Percentiles rank a stretch among this genome's conserved stretches.
Conservation (phyloP, 92 coral and sea anemone species). For the Phenganax marumi region DNA sequence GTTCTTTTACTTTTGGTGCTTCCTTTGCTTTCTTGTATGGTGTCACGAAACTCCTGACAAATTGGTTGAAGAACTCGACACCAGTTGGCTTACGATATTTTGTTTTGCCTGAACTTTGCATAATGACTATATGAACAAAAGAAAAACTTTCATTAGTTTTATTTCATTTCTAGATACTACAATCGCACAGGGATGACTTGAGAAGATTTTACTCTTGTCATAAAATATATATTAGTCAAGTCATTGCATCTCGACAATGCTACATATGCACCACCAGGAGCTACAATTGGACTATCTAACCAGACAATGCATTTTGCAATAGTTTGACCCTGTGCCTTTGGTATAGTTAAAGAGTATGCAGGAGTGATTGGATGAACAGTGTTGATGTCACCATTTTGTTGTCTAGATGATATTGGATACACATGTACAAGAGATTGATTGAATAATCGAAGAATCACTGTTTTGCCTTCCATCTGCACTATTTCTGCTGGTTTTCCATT, state of each 20-base stretch:
- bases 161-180: not conserved
- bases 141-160: too few species aligned
- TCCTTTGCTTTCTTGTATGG: conserved; percentile 1
- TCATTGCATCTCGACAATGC: not conserved
- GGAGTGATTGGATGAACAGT: not conserved
- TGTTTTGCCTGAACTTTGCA: too few species aligned
- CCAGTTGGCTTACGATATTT: too few species aligned
- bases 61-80: not conserved
- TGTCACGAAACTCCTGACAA: not conserved
- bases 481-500: too few species aligned
- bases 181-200: too few species aligned
- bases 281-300: not conserved
- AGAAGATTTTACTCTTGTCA: too few species aligned
- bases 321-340: conserved; percentile 8
- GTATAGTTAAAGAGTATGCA: not conserved
- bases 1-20: not conserved
- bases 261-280: conserved; percentile 18
- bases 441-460: too few species aligned
- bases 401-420: not conserved
- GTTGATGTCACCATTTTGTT: not conserved
- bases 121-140: too few species aligned
- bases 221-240: too few species aligned
- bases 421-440: too few species aligned
- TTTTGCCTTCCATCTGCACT: too few species aligned
- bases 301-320: not conserved